Percentiles rank a stretch among this genome's conserved stretches.
Conservation (phyloP, 2,113 vertebrate species). For the Chaenogobius annularis region DNA sequence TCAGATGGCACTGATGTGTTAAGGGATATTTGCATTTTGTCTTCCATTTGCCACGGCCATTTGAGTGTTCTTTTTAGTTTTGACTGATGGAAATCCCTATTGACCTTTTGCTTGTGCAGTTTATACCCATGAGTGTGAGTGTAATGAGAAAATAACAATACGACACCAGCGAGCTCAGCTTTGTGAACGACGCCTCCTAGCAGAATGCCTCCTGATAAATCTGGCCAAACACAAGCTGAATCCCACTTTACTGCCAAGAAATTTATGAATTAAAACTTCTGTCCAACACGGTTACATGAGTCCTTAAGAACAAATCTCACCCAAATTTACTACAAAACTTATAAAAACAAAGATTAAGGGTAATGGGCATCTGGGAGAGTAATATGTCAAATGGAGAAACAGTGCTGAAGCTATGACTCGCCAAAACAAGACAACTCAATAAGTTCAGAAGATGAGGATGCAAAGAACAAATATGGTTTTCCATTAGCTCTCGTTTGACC, state of each 20-base stretch:
- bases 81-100: conserved; percentile 76
- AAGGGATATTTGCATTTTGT: conserved; percentile 79
- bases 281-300: conserved; percentile 24
- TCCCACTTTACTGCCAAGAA: conserved; percentile 11
- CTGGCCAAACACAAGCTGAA: conserved; percentile 31
- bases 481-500: conserved; percentile 65
- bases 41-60: conserved; percentile 77
- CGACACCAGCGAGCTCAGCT: conserved; percentile 48
- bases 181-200: conserved; percentile 36
- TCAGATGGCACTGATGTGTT: conserved; percentile 76
- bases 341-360: conserved; percentile 15
- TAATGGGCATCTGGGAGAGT: conserved; percentile 36
- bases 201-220: conserved; percentile 27
- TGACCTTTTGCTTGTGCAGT: conserved; percentile 73
- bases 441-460: conserved; percentile 57
- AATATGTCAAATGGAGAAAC: conserved; percentile 56
- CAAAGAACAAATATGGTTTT: conserved; percentile 53
- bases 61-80: conserved; percentile 77
- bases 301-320: conserved; percentile 12
- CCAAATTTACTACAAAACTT: conserved; percentile 17
- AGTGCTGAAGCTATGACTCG: conserved; percentile 44
- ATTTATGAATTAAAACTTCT: conserved; percentile 11
- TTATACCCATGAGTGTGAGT: conserved; percentile 61
- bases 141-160: conserved; percentile 63
- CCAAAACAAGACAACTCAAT: conserved; percentile 67